Evolutionary conservation across 2,888 invertebrate genomes (phyloP), one percentile per base, ranked within the genome.

Genomic region (Amphipyra tragopoginis): DNA sequence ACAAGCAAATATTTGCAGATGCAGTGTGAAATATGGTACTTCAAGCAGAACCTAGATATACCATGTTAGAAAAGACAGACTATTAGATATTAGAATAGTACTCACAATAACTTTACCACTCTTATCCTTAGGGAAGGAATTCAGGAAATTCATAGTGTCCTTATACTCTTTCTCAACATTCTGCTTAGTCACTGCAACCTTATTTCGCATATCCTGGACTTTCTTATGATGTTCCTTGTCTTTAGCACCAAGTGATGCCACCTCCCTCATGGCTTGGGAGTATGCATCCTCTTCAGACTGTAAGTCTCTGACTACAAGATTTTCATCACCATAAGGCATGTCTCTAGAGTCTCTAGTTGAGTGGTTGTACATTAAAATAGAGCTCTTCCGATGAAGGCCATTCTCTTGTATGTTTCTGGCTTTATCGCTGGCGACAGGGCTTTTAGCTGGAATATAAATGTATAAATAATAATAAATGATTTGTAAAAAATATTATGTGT

Each of bases 171-270:
- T 93, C 58, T 95, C 93, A 45, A 94, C 89, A 83, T 97, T 95
- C 76, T 98, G 95, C 87, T 97, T 97, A 69, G 98, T 86, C 76
- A 92, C 79, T 9, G 94, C 94, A 49, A 94, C 82, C 82, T 86
- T 93, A 65, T 82, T 89, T 58, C 91, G 89, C 71, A 85, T 78
- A 43, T 89, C 84, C 55, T 87, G 86, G n/a, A 85, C 61, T 66
- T 84, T 88, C 39, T 83, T 90, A 13, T 83, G 79, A 21, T 83
- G 80, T 15, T 86, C 81, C 40, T 82, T 81, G 26, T 83, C 82
- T 44, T 80, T 81, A 5, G 52, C 45, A 9, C 79, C 62, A n/a
- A n/a, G n/a, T 8, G 71, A 64, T 34, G 60, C 56, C 4, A 80
- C 76, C 72, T 92, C 91, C 75, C 82, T 90, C 65, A 90, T 79